A percentile compares a stretch with the other conserved stretches of the same genome.
Conservation (phyloP, 2,888 invertebrate species). For the Axea sp. region DNA sequence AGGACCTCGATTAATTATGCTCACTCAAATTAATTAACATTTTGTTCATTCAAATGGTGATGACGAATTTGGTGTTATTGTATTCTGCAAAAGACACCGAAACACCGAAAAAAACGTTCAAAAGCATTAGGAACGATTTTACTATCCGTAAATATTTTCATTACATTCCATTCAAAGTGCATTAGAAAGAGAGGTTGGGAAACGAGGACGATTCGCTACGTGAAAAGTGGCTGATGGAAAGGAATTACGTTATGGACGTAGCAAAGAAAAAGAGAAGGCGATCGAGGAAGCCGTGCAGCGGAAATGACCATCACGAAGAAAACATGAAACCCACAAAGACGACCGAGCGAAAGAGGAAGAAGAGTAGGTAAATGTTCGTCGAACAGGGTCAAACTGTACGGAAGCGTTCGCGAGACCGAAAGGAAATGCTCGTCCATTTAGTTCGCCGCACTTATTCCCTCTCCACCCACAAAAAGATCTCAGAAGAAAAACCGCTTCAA, state of each 20-base stretch:
- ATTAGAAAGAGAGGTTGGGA: no score
- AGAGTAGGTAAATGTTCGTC: constrained; percentile 64
- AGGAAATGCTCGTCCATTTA: constrained; percentile 64
- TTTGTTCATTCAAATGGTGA: no score
- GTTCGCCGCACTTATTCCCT: constrained; percentile 37
- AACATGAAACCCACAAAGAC: constrained; percentile 58
- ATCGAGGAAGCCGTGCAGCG: constrained; percentile 34
- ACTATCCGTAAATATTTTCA: constrained; percentile 25
- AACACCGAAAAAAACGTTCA: no score
- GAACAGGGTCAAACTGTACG: constrained; percentile 64
- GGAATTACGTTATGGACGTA: constrained; percentile 34
- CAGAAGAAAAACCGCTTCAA: constrained; percentile 49
- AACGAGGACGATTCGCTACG: constrained; percentile 23
- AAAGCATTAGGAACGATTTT: no score
- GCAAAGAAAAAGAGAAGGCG: constrained; percentile 20
- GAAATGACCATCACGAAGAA: constrained; percentile 41
- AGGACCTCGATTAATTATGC: no score
- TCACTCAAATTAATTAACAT: no score
- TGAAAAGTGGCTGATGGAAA: constrained; percentile 44
- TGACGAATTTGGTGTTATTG: no score
- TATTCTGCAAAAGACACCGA: no score
- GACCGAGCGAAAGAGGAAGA: constrained; percentile 35
- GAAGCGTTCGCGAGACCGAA: constrained; percentile 61
- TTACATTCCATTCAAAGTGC: constrained; percentile 8
- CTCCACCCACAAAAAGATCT: constrained; percentile 39